Evolutionary conservation across 2,888 invertebrate genomes (phyloP).

Genomic region (Camponotus fellah): DNA sequence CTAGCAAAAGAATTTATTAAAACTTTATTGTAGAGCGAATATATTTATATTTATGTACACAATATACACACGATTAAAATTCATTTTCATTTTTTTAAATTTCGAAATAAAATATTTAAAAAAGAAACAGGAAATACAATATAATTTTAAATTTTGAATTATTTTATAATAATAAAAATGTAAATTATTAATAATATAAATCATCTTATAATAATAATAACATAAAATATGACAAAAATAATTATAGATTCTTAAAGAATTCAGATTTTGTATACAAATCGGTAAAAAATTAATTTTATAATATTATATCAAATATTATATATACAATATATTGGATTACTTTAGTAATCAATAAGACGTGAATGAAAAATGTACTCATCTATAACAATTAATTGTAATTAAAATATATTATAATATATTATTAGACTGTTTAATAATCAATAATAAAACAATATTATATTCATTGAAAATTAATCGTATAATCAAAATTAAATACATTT

Average conservation of each 20-base stretch:
- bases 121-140: background rate
- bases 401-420: background rate
- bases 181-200: no score
- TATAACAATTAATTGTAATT: no score
- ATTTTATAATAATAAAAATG: no score
- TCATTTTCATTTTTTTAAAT: background rate
- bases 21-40: background rate
- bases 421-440: slow-evolving; percentile 2
- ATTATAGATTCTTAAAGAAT: background rate
- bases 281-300: background rate
- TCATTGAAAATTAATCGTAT: background rate
- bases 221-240: background rate
- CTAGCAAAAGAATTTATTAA: background rate
- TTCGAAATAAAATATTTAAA: background rate
- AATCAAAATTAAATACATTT: slow-evolving; percentile 11
- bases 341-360: background rate
- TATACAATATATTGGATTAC: background rate
- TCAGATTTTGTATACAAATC: background rate
- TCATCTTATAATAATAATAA: background rate
- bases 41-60: background rate
- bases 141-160: background rate
- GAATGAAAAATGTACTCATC: no score
- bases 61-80: background rate
- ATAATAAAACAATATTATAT: background rate
- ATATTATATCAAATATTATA: background rate